These are phyloP conservation scores for Macrophya annulata DNA, from an alignment of 2,888 invertebrate species.

Conservation along the genomic window DNA sequence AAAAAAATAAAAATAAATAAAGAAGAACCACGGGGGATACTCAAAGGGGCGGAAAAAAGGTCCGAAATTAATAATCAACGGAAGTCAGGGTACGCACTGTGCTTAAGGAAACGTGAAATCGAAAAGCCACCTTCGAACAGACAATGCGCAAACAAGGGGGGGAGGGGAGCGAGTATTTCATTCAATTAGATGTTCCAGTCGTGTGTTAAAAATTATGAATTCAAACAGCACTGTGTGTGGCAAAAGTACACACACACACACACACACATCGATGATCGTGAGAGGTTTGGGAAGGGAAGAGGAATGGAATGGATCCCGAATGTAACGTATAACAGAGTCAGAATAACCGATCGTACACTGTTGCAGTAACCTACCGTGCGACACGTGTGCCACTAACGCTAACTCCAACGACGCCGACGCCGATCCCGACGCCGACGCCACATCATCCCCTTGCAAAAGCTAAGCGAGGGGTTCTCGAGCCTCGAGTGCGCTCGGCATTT, in stretches of 20 bases:
- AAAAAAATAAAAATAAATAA: not conserved
- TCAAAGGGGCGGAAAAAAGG: slow-evolving; percentile 17
- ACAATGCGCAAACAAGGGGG: not conserved
- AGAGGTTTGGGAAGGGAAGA: slow-evolving; percentile 10
- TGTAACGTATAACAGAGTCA: slow-evolving; percentile 56
- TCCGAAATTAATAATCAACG: slow-evolving; percentile 48
- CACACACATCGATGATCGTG: not conserved
- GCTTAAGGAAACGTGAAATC: slow-evolving; percentile 55
- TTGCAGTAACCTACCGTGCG: slow-evolving; percentile 53
- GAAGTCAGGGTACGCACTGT: slow-evolving; percentile 5
- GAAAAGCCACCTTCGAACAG: slow-evolving; percentile 47
- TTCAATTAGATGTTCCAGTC: slow-evolving; percentile 54
- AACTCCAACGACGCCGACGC: too few relatives aligned
- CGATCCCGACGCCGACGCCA: slow-evolving; percentile 58
- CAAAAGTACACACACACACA: slow-evolving; percentile 11
- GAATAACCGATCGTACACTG: slow-evolving; percentile 63
- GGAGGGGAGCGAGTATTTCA: not conserved
- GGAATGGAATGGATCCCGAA: slow-evolving; percentile 12
- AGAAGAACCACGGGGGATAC: not conserved
- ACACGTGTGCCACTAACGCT: slow-evolving; percentile 69
- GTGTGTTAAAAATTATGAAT: slow-evolving; percentile 54
- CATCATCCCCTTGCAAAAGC: slow-evolving; percentile 20
- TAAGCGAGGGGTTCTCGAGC: slow-evolving; percentile 68
- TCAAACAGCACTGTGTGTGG: slow-evolving; percentile 38
- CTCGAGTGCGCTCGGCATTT: slow-evolving; percentile 70